Base-by-base conservation (phyloP, 2,797 vertebrate genomes). In the Schizopygopsis pylzovi region DNA sequence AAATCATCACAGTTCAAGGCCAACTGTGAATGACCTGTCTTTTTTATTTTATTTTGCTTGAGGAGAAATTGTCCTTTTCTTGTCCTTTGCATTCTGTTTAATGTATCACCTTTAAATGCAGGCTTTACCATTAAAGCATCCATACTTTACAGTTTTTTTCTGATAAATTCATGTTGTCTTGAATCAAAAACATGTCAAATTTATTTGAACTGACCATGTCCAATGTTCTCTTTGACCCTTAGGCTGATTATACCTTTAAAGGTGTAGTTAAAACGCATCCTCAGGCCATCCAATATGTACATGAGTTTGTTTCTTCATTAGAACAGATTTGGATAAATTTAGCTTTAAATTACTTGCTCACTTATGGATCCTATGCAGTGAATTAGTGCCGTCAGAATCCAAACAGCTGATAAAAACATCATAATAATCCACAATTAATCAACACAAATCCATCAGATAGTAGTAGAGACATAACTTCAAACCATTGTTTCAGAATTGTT, bases 1-100 rank as follows among this genome's bases (percentile, higher is more conserved):
- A 92, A 92, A 93, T 90, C 85, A 90, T 87, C 79, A 63, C 82
- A 84, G 92, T 87, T 93, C 93, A 94, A 94, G 93, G 93, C 92
- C 92, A 91, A 86, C 59, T 89, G 89, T 90, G 89, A 92, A 90
- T 93, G 90, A 93, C 91, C 84, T 37, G 5, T 81, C 41, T 45
- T 47, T 76, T 81, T 77, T 81, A 13, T 84, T 54, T 84, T 76
- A 47, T 37, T 77, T 83, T 76, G 15, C 47, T 37, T 83, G 71
- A 88, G 87, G 82, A 85, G 52, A 89, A 88, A 47, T 52, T 82
- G 79, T 81, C 73, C 67, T 82, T 15, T 22, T 16, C 13, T 75
- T 79, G 81, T 88, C 80, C 67, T 82, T 85, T 85, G 65, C 25
- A 33, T 78, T 83, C 73, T 2, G 6, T 75, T 85, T 79, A 79